Percentiles rank a stretch among this genome's conserved stretches.
These are phyloP conservation scores for Poeciliopsis presidionis DNA, from an alignment of 2,797 vertebrate species.

Conservation along the genomic window DNA sequence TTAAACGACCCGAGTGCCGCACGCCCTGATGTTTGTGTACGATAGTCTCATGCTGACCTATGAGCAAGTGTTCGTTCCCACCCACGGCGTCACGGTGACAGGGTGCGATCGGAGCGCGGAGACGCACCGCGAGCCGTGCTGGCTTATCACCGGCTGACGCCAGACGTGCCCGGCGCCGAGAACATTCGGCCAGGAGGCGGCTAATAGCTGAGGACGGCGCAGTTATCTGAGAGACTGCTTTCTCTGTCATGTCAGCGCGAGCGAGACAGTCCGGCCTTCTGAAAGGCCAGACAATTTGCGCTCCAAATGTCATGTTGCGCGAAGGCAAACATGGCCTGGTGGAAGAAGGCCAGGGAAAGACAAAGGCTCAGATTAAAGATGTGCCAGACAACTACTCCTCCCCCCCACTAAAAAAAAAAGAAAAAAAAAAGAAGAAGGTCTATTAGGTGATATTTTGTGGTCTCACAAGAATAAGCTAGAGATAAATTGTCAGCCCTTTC, in stretches of 20 bases:
- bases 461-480: conserved; percentile 51
- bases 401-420: background rate
- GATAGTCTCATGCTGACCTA: conserved; percentile 41
- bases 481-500: conserved; percentile 56
- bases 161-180: conserved; percentile 44
- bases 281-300: conserved; percentile 75
- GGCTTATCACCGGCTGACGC: conserved; percentile 61
- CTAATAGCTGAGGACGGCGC: conserved; percentile 70
- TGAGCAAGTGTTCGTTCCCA: conserved; percentile 32
- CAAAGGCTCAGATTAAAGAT: conserved; percentile 69
- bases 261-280: conserved; percentile 63
- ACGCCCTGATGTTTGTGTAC: conserved; percentile 18
- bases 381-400: conserved; percentile 59
- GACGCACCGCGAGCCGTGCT: conserved; percentile 5
- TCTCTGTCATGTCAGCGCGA: conserved; percentile 68
- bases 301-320: conserved; percentile 75
- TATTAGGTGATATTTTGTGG: conserved; percentile 35
- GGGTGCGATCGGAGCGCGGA: conserved; percentile 42
- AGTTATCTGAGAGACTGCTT: conserved; percentile 73
- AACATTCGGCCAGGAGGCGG: conserved; percentile 63
- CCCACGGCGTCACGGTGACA: conserved; percentile 28
- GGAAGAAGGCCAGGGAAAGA: conserved; percentile 61
- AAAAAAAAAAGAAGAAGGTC: conserved; percentile 6
- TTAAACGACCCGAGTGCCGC: background rate
- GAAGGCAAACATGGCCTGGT: conserved; percentile 68